A percentile compares a stretch with the other conserved stretches of the same genome.
phyloP scores from a whole-genome alignment of 2,113 vertebrate species.

The Calyptomena viridis region DNA sequence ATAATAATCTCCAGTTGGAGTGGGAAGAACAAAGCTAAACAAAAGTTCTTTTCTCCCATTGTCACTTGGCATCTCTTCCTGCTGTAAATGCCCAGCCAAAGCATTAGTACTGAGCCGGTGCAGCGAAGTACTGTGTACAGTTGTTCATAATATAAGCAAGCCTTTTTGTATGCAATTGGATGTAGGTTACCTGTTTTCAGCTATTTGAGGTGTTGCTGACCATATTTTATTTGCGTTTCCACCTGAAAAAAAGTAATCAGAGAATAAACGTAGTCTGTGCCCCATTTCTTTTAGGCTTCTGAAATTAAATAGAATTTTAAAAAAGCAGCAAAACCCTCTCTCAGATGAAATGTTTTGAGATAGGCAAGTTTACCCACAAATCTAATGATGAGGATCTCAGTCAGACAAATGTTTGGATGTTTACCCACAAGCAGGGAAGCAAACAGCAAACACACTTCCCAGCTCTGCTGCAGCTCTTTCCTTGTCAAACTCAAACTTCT shows the following conservation, averaged over 20 bases:
- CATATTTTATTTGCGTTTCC: neutral
- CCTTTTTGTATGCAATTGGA: neutral
- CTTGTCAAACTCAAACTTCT: neutral
- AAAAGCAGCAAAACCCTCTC: neutral
- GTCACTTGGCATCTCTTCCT: neutral
- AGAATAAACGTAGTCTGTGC: neutral
- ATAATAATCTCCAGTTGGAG: neutral
- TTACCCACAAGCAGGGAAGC: neutral
- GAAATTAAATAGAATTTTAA: neutral
- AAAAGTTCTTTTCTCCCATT: neutral
- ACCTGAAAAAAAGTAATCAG: neutral
- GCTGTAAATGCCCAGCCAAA: neutral
- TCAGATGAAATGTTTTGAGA: neutral
- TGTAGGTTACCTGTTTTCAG: neutral
- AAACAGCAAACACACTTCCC: neutral
- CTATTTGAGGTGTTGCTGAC: neutral
- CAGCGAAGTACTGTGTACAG: neutral
- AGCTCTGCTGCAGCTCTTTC: neutral
- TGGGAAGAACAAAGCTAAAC: neutral
- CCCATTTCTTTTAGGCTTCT: neutral
- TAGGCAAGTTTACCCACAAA: neutral
- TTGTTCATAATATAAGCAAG: neutral
- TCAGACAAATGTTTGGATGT: neutral
- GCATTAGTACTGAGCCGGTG: neutral
- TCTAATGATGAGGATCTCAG: neutral